Conservation (phyloP, 1,140 invertebrate genomes). For the Hyles vespertilio region DNA sequence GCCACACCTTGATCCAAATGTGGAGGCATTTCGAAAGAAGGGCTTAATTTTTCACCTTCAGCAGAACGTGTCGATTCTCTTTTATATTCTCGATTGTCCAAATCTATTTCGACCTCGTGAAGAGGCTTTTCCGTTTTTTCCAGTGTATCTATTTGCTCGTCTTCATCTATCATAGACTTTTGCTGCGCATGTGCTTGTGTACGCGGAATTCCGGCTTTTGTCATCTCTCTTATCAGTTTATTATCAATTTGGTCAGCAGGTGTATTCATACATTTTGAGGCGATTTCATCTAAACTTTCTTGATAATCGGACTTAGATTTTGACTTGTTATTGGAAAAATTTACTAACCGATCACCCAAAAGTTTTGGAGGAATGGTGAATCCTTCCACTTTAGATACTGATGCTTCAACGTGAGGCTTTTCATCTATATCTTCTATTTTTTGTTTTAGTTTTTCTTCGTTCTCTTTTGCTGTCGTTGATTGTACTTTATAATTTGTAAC, state of each 20-base stretch:
- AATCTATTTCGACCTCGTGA: slow-evolving; percentile 12
- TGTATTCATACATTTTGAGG: slow-evolving; percentile 33
- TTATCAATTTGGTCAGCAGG: slow-evolving; percentile 33
- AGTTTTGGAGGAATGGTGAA: slow-evolving; percentile 28
- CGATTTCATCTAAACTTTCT: slow-evolving; percentile 27
- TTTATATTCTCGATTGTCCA: not conserved
- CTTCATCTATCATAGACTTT: slow-evolving; percentile 2
- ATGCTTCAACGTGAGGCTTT: slow-evolving; percentile 32
- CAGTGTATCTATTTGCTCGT: slow-evolving; percentile 11
- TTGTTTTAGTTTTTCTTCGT: slow-evolving; percentile 35
- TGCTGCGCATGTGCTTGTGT: slow-evolving; percentile 4
- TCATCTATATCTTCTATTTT: slow-evolving; percentile 47
- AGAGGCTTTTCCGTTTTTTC: slow-evolving; percentile 7
- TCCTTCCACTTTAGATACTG: slow-evolving; percentile 27
- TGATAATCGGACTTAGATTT: not conserved
- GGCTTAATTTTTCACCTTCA: not conserved
- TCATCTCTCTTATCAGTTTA: slow-evolving; percentile 37
- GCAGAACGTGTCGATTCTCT: not conserved
- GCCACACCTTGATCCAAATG: not conserved
- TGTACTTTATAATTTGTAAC: slow-evolving; percentile 13
- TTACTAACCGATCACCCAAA: slow-evolving; percentile 15
- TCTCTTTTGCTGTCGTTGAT: slow-evolving; percentile 26
- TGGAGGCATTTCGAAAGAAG: slow-evolving; percentile 2
- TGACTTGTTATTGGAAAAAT: not conserved
- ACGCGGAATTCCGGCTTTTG: slow-evolving; percentile 23